Base-by-base conservation (phyloP, 1,140 invertebrate genomes). In the Oedothorax gibbosus region DNA sequence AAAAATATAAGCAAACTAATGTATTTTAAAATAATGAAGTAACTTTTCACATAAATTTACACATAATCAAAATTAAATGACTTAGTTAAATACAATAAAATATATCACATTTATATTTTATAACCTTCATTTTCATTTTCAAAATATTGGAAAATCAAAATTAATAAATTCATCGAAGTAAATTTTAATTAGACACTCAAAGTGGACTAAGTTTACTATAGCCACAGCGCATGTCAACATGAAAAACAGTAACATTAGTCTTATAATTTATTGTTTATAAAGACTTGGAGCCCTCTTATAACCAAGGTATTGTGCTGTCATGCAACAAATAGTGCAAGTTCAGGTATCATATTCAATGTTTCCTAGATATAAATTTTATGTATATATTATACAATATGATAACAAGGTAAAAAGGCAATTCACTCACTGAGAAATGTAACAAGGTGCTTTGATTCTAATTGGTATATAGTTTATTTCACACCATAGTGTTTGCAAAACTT, bases 281-380 rank as follows among this genome's bases (percentile, higher is more conserved):
- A 35, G 12, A 14, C 49, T 21, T 15, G 50, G 71, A 21, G 57
- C 68, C 79, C 69, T 60, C 15, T 50, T 14, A 69, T 81, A 57
- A 53, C 69, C 68, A 71, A 71, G 66, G 66, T 68, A 21, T 69
- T 71, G 68, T 81, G 79, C 66, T 81, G 76, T 79, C 56, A 79
- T 79, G 76, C 76, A 79, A 78, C 73, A 77, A 79, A 66, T n/a
- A 72, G 68, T 81, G 79, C 79, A 81, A 81, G 71, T 72, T 71
- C 79, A 81, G 79, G 51, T 72, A 81, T 62, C 69, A n/a, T 79
- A 79, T 64, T 64, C 79, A 69, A 49, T 71, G 62, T 51, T 81
- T 72, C 66, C 68, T 72, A 81, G 54, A 81, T 81, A 68, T 71
- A 81, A 81, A 20, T 72, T 81, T 81, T 35, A 81, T 81, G 68